Base-by-base conservation (phyloP, 2,888 invertebrate species). In the Vandiemenella viatica region DNA sequence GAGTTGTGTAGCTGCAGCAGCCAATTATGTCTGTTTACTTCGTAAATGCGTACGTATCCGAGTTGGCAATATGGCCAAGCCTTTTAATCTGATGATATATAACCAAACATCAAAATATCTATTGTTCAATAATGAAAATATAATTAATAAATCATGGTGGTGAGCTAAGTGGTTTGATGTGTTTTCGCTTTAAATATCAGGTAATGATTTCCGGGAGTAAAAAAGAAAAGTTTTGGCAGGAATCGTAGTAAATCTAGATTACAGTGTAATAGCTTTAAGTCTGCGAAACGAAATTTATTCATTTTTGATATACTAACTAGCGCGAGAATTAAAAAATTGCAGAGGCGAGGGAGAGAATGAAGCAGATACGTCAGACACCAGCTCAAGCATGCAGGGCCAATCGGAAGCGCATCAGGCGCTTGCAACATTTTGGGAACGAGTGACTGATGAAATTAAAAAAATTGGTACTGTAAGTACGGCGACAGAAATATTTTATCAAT, bases 381-480 rank as follows among this genome's bases (percentile, higher is more conserved):
- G n/a, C n/a, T n/a, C n/a, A 16, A 66, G 65, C 61, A 63, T 63
- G 10, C 70, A 72, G 49, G 67, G 69, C 20, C 70, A 66, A 57
- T 74, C 74, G 4, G 84, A 85, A 58, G 82, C 85, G 13, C 77
- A 77, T 56, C 74, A 75, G 55, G 79, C 79, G 1, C 69, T 90
- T 45, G 76, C 80, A 52, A 77, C 78, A 52, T 92, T 91, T 66
- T 92, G 91, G 91, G 75, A 77, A 1, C 84, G 81, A 61, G 80
- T 83, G 51, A 75, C 79, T 52, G 84, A 85, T 13, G 89, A 90
- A 60, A 80, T 91, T 49, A 78, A 80, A 61, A 79, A 79, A 53
- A 80, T 88, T 40, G 77, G 76, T 46, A 74, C 76, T 54, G 88
- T 89, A 62, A 72, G 73, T 65, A 40, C n/a, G n/a, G n/a, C n/a